Percentiles rank a stretch among this genome's conserved stretches.
These are phyloP conservation scores for Hiodon tergisus DNA, from an alignment of 2,113 vertebrate species.

Conservation along the genomic window DNA sequence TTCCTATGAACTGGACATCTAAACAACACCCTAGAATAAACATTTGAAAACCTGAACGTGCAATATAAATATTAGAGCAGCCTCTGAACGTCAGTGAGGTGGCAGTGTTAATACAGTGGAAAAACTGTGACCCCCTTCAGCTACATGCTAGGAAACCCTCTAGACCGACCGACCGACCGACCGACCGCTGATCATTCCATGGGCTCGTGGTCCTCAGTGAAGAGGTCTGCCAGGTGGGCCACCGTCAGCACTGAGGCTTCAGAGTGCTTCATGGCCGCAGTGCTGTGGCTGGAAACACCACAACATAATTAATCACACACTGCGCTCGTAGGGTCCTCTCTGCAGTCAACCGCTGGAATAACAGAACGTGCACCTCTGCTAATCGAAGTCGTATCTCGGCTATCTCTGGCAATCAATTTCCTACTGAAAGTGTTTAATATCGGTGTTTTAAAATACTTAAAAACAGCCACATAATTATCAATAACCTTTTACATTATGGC, in stretches of 20 bases:
- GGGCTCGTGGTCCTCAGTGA: conserved; percentile 81
- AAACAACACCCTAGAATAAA: conserved; percentile 6
- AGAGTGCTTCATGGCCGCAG: conserved; percentile 81
- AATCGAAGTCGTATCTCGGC: too few species aligned
- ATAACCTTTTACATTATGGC: too few species aligned
- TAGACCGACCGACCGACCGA: too few species aligned
- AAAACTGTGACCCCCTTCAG: neutral
- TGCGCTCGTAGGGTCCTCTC: too few species aligned
- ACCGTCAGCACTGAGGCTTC: conserved; percentile 92
- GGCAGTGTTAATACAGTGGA: neutral
- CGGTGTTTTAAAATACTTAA: too few species aligned
- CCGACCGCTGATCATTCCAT: conserved; percentile 81
- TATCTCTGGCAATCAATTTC: too few species aligned
- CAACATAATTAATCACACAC: neutral
- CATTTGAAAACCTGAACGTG: conserved; percentile 50
- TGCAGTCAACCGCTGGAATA: too few species aligned
- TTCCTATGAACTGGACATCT: conserved; percentile 9
- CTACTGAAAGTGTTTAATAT: too few species aligned
- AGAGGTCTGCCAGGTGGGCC: conserved; percentile 89
- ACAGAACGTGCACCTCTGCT: too few species aligned
- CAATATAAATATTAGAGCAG: conserved; percentile 26
- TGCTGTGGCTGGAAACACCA: conserved; percentile 67
- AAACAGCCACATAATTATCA: too few species aligned
- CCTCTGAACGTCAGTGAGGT: neutral
- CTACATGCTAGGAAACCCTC: neutral